These are phyloP conservation scores for Cuniculus paca DNA, from an alignment of 2,797 vertebrate species.

Conservation along the genomic window DNA sequence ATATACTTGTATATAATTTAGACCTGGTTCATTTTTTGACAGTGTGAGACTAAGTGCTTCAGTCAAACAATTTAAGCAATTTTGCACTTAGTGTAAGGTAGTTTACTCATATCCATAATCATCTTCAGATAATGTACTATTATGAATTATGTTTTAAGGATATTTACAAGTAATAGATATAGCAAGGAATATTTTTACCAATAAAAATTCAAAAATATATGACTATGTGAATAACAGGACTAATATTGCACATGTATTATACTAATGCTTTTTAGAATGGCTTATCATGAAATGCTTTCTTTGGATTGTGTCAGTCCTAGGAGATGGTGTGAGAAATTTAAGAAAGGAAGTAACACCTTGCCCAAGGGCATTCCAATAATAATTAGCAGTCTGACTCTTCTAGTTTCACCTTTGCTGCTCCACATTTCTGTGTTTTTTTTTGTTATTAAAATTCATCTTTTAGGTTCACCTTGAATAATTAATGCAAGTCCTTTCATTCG, in stretches of 20 bases:
- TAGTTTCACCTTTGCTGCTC: not conserved
- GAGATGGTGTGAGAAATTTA: not conserved
- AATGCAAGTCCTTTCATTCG: not conserved
- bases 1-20: not conserved
- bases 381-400: not conserved
- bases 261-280: not conserved
- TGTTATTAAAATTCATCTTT: not conserved
- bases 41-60: not conserved
- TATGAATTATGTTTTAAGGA: not conserved
- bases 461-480: not conserved
- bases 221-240: not conserved
- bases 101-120: not conserved
- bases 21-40: not conserved
- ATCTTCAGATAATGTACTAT: not conserved
- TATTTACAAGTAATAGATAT: not conserved
- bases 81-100: not conserved
- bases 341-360: not conserved
- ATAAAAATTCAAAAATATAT: not conserved
- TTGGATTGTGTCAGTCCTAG: not conserved
- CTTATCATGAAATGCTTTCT: not conserved
- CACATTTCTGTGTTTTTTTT: not conserved
- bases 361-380: not conserved
- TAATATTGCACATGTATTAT: not conserved
- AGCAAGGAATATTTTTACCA: not conserved
- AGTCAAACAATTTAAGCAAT: not conserved